These are phyloP conservation scores for Pitangus sulphuratus DNA, from an alignment of 2,797 vertebrate species.

Conservation along the genomic window DNA sequence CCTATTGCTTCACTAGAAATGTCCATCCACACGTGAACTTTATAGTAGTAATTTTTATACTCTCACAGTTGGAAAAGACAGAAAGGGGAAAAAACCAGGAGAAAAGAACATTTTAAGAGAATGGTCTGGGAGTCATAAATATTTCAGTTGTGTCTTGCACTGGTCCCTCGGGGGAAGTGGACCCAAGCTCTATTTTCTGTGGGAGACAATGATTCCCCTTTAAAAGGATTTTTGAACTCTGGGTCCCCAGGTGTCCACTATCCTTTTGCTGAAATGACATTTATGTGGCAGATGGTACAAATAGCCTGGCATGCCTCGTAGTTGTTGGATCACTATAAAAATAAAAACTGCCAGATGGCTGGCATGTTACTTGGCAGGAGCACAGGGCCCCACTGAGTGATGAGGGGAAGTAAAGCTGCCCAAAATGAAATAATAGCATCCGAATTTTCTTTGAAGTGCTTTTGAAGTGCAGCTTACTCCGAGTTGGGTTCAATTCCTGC, in stretches of 20 bases:
- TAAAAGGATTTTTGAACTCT: not conserved
- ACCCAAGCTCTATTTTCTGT: not conserved
- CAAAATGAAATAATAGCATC: not conserved
- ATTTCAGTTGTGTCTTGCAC: not conserved
- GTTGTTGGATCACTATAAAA: slow-evolving; percentile 7
- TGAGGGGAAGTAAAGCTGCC: not conserved
- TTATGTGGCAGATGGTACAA: slow-evolving; percentile 61
- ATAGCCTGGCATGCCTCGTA: slow-evolving; percentile 35
- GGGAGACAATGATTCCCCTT: not conserved
- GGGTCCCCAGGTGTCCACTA: slow-evolving; percentile 39
- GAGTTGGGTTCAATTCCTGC: not conserved
- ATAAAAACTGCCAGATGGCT: slow-evolving; percentile 43
- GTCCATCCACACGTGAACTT: not conserved
- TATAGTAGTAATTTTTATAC: not conserved
- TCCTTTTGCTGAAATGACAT: slow-evolving; percentile 13
- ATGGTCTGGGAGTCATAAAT: not conserved
- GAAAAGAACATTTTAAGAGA: not conserved
- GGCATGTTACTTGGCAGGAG: slow-evolving; percentile 22
- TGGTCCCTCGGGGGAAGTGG: not conserved
- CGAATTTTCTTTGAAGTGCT: not conserved
- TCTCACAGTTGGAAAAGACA: not conserved
- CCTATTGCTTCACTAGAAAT: not conserved
- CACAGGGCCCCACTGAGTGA: not conserved
- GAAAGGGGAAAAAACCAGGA: not conserved
- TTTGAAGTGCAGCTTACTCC: not conserved